phyloP scores from a whole-genome alignment of 2,888 invertebrate genomes.

The Sarcophaga subvicina region DNA sequence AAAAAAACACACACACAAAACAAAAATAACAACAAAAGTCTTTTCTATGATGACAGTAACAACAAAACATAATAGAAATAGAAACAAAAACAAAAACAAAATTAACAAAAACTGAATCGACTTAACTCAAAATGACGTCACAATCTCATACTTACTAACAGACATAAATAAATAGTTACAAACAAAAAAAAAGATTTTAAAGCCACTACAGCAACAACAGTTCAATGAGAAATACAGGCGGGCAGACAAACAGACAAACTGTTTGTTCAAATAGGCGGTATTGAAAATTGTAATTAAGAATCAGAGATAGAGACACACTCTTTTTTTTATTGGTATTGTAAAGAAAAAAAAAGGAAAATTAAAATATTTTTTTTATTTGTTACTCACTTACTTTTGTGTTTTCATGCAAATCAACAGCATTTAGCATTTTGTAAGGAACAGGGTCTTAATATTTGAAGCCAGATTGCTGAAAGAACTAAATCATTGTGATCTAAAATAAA shows the following conservation, averaged over 20 bases:
- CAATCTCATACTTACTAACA: neutral
- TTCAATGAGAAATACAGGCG: neutral
- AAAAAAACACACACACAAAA: conserved; percentile 14
- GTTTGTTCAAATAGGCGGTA: neutral
- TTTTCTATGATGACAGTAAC: conserved; percentile 15
- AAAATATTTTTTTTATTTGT: neutral
- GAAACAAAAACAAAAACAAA: conserved; percentile 23
- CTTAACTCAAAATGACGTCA: conserved; percentile 60
- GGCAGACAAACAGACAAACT: conserved; percentile 4
- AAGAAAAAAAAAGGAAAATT: conserved; percentile 5
- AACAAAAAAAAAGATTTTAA: neutral
- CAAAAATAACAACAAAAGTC: conserved; percentile 9
- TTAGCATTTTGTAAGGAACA: neutral
- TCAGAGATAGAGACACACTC: neutral
- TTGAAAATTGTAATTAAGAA: neutral
- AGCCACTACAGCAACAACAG: neutral
- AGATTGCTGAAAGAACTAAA: conserved; percentile 4
- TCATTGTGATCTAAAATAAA: neutral
- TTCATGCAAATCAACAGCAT: conserved; percentile 1
- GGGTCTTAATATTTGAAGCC: too few relatives aligned
- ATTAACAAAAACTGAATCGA: conserved; percentile 35
- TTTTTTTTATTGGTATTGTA: neutral
- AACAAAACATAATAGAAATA: conserved; percentile 16
- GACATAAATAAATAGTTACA: neutral
- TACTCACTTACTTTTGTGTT: neutral